Evolutionary conservation across 1,140 invertebrate genomes (phyloP).

Genomic region (Anadara kagoshimensis): DNA sequence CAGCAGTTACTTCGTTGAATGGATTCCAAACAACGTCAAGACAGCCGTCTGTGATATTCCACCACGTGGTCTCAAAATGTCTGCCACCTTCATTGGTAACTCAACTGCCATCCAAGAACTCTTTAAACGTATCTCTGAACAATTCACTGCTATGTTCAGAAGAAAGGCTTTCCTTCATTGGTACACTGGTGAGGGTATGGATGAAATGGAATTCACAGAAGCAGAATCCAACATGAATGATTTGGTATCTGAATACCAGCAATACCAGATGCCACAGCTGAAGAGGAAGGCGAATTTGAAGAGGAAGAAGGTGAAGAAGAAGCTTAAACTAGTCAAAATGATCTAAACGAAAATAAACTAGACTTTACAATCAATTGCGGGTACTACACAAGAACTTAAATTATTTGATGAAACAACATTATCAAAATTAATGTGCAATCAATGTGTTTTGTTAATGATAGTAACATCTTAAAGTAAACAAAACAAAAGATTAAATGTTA

Average conservation of each 20-base stretch:
- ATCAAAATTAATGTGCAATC: too few species aligned
- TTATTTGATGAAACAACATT: too few species aligned
- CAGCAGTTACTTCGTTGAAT: slow-evolving; percentile 83
- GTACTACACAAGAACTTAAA: too few species aligned
- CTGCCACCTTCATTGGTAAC: slow-evolving; percentile 85
- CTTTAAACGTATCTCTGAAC: slow-evolving; percentile 85
- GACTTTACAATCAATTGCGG: not conserved
- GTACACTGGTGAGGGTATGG: slow-evolving; percentile 88
- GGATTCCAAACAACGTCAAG: slow-evolving; percentile 84
- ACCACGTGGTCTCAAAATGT: slow-evolving; percentile 92
- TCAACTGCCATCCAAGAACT: slow-evolving; percentile 63
- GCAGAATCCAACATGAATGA: slow-evolving; percentile 78
- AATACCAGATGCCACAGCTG: slow-evolving; percentile 70
- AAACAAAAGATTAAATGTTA: not conserved
- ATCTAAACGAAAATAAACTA: not conserved
- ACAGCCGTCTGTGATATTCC: slow-evolving; percentile 78
- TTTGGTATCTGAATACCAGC: slow-evolving; percentile 69
- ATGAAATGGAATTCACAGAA: slow-evolving; percentile 89
- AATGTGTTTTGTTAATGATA: not conserved
- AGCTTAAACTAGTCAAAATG: not conserved
- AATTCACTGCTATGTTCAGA: slow-evolving; percentile 80
- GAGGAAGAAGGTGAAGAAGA: slow-evolving; percentile 79
- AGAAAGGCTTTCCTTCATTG: slow-evolving; percentile 86
- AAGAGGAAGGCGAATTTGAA: slow-evolving; percentile 68
- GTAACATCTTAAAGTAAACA: not conserved